Evolutionary conservation across 2,113 vertebrate genomes (phyloP).

Genomic region (Gulo gulo): DNA sequence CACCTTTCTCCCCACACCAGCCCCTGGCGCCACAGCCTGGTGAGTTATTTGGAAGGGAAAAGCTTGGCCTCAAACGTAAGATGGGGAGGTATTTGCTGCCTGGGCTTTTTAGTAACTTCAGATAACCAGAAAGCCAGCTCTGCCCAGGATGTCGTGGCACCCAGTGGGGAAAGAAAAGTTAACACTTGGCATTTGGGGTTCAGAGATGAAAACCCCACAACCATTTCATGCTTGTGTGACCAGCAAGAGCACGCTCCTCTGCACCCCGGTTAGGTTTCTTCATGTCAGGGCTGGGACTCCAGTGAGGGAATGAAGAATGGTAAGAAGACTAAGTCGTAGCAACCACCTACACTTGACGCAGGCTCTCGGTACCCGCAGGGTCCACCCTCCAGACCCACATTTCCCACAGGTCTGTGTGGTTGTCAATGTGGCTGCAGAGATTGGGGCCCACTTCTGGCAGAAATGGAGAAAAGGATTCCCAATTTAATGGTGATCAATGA

Average conservation of each 20-base stretch:
- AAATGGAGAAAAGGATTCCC: background rate
- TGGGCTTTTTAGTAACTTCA: background rate
- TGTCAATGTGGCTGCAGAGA: background rate
- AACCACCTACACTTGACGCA: background rate
- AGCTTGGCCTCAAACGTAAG: background rate
- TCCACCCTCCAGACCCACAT: background rate
- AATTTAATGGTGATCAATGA: background rate
- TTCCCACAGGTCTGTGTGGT: background rate
- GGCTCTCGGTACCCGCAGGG: fast-evolving
- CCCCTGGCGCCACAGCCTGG: background rate
- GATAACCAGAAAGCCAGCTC: background rate
- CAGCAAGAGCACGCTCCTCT: background rate
- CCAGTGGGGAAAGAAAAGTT: background rate
- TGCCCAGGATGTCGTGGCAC: background rate
- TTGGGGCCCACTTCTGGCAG: background rate
- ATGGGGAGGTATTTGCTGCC: background rate
- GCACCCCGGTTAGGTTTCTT: background rate
- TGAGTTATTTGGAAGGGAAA: background rate
- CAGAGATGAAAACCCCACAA: background rate
- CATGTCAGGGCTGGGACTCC: background rate
- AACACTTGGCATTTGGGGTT: background rate
- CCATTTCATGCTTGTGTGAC: background rate
- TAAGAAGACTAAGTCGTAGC: background rate
- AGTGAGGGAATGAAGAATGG: background rate
- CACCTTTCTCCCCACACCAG: no score